Evolutionary conservation across 2,797 vertebrate genomes (phyloP), one percentile per base, ranked within the genome.

Genomic region (Sebastes alutus): DNA sequence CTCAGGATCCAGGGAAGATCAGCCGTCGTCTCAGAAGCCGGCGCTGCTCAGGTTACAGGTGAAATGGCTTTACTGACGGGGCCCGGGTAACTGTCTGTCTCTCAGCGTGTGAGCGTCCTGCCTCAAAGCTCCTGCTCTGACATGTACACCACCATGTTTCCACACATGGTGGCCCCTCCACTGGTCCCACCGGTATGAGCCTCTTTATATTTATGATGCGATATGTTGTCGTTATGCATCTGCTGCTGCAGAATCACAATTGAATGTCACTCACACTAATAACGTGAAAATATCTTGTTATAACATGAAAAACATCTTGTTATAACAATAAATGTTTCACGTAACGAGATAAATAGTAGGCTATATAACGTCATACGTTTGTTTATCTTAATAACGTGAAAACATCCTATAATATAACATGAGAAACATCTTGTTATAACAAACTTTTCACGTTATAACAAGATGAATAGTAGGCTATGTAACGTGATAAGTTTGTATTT

Each of bases 41-140:
- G 18, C n/a, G 68, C 82, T 56, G 69, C 90, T 94, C 90, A 49
- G 82, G 70, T 94, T 94, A 81, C 93, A 60, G 58, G 61, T 81
- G 82, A 91, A 88, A 91, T 81, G 78, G 42, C 80, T 87, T 77
- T 29, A 82, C 69, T 84, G 86, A 81, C 7, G 78, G 84, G 79
- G 72, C 27, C 63, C 46, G 10, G 69, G 58, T 85, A 86, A 77
- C 75, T 49, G 72, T 62, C 76, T 86, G 72, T 65, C 18, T 74
- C 55, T 71, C 61, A 27, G 73, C 72, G 46, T 82, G 61, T 72
- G 64, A 84, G 80, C 63, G 46, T 72, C 68, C 29, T 38, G 32
- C 77, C 75, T 89, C 68, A 80, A 66, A 87, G 49, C 78, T 82
- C 85, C 79, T 90, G 87, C 87, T 87, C 86, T 64, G 80, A 85